phyloP scores from a whole-genome alignment of 2,113 vertebrate genomes.

The Leucosticte australis region DNA sequence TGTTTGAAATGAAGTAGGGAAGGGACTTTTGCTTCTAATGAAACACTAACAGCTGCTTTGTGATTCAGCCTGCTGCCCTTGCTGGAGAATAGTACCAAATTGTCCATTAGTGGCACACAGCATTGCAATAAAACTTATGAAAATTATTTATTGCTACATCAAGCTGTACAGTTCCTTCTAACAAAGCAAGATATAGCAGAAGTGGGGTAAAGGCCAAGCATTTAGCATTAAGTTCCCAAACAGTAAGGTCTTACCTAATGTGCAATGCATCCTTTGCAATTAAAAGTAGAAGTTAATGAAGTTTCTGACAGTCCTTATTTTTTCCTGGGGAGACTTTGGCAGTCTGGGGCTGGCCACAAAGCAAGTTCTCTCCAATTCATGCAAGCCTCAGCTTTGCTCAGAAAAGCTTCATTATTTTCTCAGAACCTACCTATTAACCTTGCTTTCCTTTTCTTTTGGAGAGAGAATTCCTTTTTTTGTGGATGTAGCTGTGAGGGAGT shows the following conservation, averaged over 20 bases:
- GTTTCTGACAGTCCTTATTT: constrained; percentile 19
- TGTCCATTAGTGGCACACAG: constrained; percentile 32
- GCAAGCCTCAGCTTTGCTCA: neutral
- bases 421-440: neutral
- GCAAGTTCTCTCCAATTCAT: neutral
- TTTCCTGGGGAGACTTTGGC: neutral
- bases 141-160: constrained; percentile 57
- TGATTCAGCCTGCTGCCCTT: neutral
- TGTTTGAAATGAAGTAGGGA: neutral
- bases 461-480: neutral
- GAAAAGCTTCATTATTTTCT: neutral
- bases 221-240: constrained; percentile 24
- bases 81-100: constrained; percentile 4
- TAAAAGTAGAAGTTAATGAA: constrained; percentile 42
- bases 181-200: neutral
- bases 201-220: neutral
- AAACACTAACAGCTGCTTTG: constrained; percentile 1
- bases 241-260: neutral
- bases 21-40: constrained; percentile 29
- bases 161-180: neutral
- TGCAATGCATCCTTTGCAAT: constrained; percentile 7
- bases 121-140: constrained; percentile 23
- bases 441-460: neutral
- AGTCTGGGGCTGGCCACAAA: neutral
- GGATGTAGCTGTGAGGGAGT: neutral